Evolutionary conservation across 2,888 invertebrate genomes (phyloP), one percentile per base, ranked within the genome.

Genomic region (Nephrotoma guestfalica): DNA sequence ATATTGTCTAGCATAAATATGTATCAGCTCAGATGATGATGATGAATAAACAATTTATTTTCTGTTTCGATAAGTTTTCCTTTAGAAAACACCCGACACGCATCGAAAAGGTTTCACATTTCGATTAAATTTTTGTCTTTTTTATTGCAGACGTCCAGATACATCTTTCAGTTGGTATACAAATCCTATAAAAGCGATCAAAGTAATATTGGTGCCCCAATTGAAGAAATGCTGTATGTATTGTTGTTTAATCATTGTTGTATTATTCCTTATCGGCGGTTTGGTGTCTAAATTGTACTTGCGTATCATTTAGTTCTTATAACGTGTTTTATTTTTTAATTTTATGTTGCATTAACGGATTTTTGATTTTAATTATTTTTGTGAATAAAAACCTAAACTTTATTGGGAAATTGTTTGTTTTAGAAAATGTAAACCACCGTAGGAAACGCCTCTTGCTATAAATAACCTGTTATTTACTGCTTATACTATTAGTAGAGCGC

Each of bases 101-200:
- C 71, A 30, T 30, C 30, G 9, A 7, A 9, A 71, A 71, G 30
- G 30, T 30, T 30, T 30, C 9, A 3, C 30, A 85, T 84, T 47
- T 43, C 45, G 45, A 45, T 47, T 45, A 41, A 43, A 83, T 86
- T 85, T 30, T 85, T n/a, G 84, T 85, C 40, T 86, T 30, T 85
- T 51, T 9, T 83, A 5, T 18, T 83, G 41, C 15, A 94, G 94
- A 6, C 93, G 94, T 3, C 94, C 94, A 0, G 93, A 93, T 87
- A 93, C 93, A 6, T 94, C 94, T 0, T 94, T 94, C 88, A 93
- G 93, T 87, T 94, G 94, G 91, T 92, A 93, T 87, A 91, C 90
- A 86, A 93, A 93, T 90, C 94, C 94, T 0, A 90, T 93, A 88
- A 93, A 92, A 89, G 91, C 93, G 4, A 85, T 92, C 6, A 91